Conservation (phyloP, 1,140 invertebrate genomes). For the Coboldia fuscipes region DNA sequence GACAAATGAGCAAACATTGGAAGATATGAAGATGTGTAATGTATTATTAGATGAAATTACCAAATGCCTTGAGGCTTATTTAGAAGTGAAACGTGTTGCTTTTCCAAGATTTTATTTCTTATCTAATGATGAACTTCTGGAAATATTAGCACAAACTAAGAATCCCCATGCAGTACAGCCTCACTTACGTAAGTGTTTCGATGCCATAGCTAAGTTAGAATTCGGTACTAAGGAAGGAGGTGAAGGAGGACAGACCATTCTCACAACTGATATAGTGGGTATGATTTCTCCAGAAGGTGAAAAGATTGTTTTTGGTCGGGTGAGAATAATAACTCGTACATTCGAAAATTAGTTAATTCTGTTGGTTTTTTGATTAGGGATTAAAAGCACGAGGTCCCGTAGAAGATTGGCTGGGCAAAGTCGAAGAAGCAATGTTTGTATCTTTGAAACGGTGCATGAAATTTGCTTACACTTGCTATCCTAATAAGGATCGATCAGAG, state of each 20-base stretch:
- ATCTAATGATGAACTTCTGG: conserved; percentile 81
- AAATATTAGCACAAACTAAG: conserved; percentile 74
- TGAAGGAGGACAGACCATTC: conserved; percentile 14
- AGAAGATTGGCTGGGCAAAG: conserved; percentile 71
- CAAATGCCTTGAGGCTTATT: conserved; percentile 58
- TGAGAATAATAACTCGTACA: too few relatives aligned
- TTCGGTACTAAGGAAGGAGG: conserved; percentile 33
- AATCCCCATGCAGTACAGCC: conserved; percentile 75
- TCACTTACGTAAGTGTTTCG: conserved; percentile 76
- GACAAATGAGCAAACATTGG: conserved; percentile 39
- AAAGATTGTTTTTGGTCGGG: conserved; percentile 48
- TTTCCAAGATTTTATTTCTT: conserved; percentile 85
- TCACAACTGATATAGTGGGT: conserved; percentile 60
- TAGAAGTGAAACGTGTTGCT: conserved; percentile 73
- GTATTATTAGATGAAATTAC: conserved; percentile 56
- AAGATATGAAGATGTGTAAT: conserved; percentile 52
- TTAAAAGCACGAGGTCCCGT: conserved; percentile 70
- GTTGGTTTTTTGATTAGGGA: too few relatives aligned
- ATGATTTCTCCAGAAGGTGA: conserved; percentile 77
- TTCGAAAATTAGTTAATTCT: too few relatives aligned
- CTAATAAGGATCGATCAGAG: conserved; percentile 15
- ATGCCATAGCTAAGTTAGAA: conserved; percentile 58
- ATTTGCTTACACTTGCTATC: conserved; percentile 24
- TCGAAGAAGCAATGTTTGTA: conserved; percentile 67
- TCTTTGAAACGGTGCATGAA: conserved; percentile 53